Evolutionary conservation across 2,113 vertebrate species (phyloP).

Genomic region (Daboia siamensis): DNA sequence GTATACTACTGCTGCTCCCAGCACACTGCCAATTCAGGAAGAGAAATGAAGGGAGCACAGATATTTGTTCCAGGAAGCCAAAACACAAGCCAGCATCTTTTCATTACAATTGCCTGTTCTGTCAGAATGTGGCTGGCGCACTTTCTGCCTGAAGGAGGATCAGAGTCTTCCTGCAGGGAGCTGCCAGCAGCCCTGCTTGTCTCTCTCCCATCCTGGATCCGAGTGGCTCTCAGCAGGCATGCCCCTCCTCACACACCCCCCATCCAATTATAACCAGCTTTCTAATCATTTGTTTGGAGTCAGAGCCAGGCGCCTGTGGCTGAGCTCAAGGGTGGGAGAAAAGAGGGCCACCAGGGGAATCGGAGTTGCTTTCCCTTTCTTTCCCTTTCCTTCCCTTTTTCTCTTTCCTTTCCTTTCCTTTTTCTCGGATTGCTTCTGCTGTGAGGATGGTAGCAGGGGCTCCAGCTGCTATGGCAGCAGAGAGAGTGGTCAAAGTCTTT

Average conservation of each 20-base stretch:
- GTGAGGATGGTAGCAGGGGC: neutral
- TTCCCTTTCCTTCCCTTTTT: neutral
- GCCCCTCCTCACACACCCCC: slow-evolving; percentile 8
- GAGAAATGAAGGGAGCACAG: slow-evolving; percentile 17
- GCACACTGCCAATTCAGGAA: neutral
- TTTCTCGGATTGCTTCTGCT: neutral
- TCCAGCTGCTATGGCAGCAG: neutral
- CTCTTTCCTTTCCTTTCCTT: neutral
- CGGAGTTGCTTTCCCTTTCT: rapidly evolving
- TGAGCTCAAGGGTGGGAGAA: slow-evolving; percentile 24
- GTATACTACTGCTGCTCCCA: neutral
- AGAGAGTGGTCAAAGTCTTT: neutral
- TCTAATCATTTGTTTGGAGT: slow-evolving; percentile 33
- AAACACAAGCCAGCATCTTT: slow-evolving; percentile 32
- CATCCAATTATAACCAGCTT: slow-evolving; percentile 20
- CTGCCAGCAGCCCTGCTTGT: neutral
- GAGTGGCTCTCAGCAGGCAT: slow-evolving; percentile 17
- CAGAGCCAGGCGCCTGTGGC: slow-evolving; percentile 33
- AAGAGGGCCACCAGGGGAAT: neutral
- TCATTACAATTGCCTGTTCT: slow-evolving; percentile 7
- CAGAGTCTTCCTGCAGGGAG: slow-evolving; percentile 21
- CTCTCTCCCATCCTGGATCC: neutral
- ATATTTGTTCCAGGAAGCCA: slow-evolving; percentile 16
- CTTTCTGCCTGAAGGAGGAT: slow-evolving; percentile 19
- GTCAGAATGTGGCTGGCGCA: slow-evolving; percentile 13